phyloP scores from a whole-genome alignment of 2,888 invertebrate genomes.

The Eugnorisma glareosa region DNA sequence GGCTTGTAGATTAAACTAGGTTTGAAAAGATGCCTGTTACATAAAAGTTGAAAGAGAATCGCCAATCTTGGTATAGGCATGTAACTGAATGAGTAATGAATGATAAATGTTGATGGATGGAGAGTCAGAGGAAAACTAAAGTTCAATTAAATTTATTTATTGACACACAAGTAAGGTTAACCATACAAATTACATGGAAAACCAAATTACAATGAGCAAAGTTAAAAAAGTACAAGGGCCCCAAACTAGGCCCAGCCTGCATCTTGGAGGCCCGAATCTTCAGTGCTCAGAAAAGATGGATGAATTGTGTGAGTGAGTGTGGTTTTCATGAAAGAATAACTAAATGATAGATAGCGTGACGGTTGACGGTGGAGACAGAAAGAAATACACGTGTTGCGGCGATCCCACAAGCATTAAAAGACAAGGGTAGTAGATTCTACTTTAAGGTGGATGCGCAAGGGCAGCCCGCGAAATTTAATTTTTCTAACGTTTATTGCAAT shows the following conservation, averaged over 20 bases:
- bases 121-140: not conserved
- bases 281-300: too few species aligned
- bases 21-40: not conserved
- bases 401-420: not conserved
- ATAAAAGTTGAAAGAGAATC: not conserved
- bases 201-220: too few species aligned
- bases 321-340: not conserved
- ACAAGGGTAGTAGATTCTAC: not conserved
- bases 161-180: too few species aligned
- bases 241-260: too few species aligned
- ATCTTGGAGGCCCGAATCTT: too few species aligned
- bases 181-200: too few species aligned
- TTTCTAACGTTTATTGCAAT: too few species aligned
- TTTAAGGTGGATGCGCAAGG: too few species aligned
- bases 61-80: not conserved
- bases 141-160: too few species aligned
- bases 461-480: too few species aligned
- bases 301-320: not conserved
- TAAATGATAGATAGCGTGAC: not conserved
- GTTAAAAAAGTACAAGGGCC: too few species aligned
- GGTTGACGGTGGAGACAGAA: not conserved
- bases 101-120: not conserved
- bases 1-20: slow-evolving; percentile 3
- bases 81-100: not conserved
- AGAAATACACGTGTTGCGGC: not conserved